A percentile compares a stretch with the other conserved stretches of the same genome.
These are phyloP conservation scores for Vulpes vulpes DNA, from an alignment of 2,113 vertebrate genomes.

Conservation along the genomic window DNA sequence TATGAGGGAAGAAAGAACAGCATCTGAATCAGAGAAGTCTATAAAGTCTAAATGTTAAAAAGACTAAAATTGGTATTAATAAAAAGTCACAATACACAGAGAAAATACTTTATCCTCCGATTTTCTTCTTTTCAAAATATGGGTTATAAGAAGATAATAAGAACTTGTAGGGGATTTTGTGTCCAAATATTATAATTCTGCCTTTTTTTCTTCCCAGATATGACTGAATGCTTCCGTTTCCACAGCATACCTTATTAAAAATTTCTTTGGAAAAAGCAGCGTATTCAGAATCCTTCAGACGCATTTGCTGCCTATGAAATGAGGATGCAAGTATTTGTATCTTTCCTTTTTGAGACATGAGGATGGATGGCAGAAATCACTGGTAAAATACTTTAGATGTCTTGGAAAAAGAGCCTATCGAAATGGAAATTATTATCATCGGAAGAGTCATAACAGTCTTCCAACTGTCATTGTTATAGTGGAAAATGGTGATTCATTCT, in stretches of 20 bases:
- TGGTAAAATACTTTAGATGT: slow-evolving; percentile 74
- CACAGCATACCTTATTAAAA: slow-evolving; percentile 65
- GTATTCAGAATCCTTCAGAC: slow-evolving; percentile 50
- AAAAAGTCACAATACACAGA: neutral
- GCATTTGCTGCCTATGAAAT: slow-evolving; percentile 69
- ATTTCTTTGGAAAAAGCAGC: slow-evolving; percentile 54
- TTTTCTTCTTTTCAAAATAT: slow-evolving; percentile 50
- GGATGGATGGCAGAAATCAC: slow-evolving; percentile 69
- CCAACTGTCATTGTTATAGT: slow-evolving; percentile 77
- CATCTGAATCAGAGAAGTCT: neutral
- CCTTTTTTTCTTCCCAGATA: slow-evolving; percentile 11
- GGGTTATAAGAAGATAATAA: slow-evolving; percentile 39
- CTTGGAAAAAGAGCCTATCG: slow-evolving; percentile 67
- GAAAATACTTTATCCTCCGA: neutral
- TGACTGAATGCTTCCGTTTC: slow-evolving; percentile 61
- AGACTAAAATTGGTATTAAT: neutral
- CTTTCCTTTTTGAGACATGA: slow-evolving; percentile 66
- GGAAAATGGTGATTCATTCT: slow-evolving; percentile 74
- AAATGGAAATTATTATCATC: slow-evolving; percentile 82
- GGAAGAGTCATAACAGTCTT: slow-evolving; percentile 70
- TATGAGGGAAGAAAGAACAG: neutral
- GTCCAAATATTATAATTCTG: neutral
- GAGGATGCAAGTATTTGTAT: slow-evolving; percentile 63
- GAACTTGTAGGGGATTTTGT: neutral
- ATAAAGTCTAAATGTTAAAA: neutral